These are phyloP conservation scores for Fulmarus glacialis DNA, from an alignment of 2,113 vertebrate genomes.

Conservation along the genomic window DNA sequence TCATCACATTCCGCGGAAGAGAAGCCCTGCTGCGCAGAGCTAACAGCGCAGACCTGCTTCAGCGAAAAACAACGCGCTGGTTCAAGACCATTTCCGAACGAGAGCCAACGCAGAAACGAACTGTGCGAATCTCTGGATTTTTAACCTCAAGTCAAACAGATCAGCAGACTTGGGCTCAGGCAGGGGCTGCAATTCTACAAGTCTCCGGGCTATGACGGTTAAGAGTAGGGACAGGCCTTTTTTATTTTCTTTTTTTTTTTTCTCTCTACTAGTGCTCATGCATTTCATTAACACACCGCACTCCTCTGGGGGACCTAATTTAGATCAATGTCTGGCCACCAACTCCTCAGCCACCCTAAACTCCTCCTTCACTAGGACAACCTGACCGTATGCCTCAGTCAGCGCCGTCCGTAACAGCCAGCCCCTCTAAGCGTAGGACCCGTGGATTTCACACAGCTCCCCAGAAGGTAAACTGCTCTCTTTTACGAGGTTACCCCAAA, in stretches of 20 bases:
- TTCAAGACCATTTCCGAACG: fast-evolving
- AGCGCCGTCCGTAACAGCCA: not conserved
- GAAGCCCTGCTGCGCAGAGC: not conserved
- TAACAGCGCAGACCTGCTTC: not conserved
- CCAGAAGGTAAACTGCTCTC: not conserved
- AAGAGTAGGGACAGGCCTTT: not conserved
- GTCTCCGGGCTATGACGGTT: too few species aligned
- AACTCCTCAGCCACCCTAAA: not conserved
- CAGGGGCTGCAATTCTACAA: not conserved
- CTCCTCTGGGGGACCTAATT: not conserved
- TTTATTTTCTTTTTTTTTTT: not conserved
- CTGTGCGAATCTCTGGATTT: fast-evolving
- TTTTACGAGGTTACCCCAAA: not conserved
- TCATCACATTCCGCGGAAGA: not conserved
- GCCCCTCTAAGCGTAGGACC: not conserved
- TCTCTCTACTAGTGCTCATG: not conserved
- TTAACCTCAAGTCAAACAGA: not conserved
- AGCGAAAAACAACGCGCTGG: fast-evolving
- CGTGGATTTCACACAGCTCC: fast-evolving
- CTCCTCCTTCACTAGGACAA: not conserved
- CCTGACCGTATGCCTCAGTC: not conserved
- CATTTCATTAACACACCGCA: fast-evolving
- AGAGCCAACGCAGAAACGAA: not conserved
- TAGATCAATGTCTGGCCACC: not conserved
- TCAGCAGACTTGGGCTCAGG: not conserved